Evolutionary conservation across 2,113 vertebrate genomes (phyloP), one percentile per base, ranked within the genome.

Genomic region (Osmerus eperlanus): DNA sequence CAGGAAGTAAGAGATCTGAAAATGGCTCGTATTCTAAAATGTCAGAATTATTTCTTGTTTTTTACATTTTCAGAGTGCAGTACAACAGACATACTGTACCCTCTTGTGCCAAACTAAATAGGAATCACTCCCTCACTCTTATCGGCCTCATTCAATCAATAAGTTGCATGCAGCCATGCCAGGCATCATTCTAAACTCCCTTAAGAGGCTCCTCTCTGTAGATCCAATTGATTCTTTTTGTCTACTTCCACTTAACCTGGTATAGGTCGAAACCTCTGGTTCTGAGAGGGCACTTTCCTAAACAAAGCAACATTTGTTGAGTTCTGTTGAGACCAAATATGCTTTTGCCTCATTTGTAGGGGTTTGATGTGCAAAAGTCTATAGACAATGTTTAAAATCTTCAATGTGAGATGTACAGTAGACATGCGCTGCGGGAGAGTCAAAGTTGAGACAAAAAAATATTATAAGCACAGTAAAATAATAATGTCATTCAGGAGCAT

Each of bases 181-280:
- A 68, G 41, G 63, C 69, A 21, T 67, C 52, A 51, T 55, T 29
- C 61, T 63, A 14, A 25, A 32, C 28, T 32, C 59, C 59, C 59
- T 61, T 13, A 62, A 62, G 8, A 47, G 41, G 60, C 60, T 75
- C 73, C 58, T 55, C 59, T 79, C 76, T 71, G 60, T 55, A 58
- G 53, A 69, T 77, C 64, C 70, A 75, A 72, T 82, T 78, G 16
- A 84, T 81, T 77, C 6, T 55, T 54, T 82, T 81, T 83, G 80
- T 80, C 74, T 77, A 51, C 65, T 75, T 80, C 75, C 71, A 82
- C 67, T 77, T 77, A 67, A 14, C 67, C 19, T 0, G 61, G 79
- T 60, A 36, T 16, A 29, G 68, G 47, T 80, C 73, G 69, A 68
- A 68, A 72, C 70, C 51, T 68, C 59, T 61, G 73, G 81, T 77